Base-by-base conservation (phyloP, 30 jellyfish, hydroid and myxozoan genomes). In the Clytia hemisphaerica region DNA sequence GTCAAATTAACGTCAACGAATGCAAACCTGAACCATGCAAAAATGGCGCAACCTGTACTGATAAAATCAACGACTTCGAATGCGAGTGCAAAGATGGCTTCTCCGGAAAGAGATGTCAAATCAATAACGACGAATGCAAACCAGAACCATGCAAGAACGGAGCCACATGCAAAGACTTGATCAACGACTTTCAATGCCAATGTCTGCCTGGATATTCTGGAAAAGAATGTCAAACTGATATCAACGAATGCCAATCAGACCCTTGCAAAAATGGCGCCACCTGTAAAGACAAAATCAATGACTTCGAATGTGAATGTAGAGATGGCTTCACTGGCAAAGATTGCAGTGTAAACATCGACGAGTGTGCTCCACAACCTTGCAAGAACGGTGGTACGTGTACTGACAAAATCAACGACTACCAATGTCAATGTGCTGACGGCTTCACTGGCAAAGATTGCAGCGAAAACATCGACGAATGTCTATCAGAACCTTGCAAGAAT, bases 141-240 rank as follows among this genome's bases (percentile, higher is more conserved):
- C 66, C 85, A 58, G 53, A 64, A 18, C 93, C 93, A 2, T 80
- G 93, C 76, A 53, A 26, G 26, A 80, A 80, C 33, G 78, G 75
- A 3, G 82, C 72, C 5, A 15, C 25, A 31, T 80, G 93, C 71
- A 51, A 70, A 18, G 93, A 80, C 64, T 67, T 54, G 32, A 28
- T 64, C 19, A 54, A 44, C 28, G 82, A 62, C 72, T 67, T 58
- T 40, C 35, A 75, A 7, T 80, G 93, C 47, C 62, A 70, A 30
- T 80, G 93, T 58, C 21, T 26, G 37, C 82, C 93, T 4, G 93
- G 93, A 25, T 80, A 59, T 55, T 62, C 71, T 12, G 93, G 93
- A 6, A 79, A 69, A 47, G 53, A 49, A 24, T 79, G 93, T 57
- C 31, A 4, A 68, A 58, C 72, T 1, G 65, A 79, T 61, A 70